Percentiles rank a stretch among this genome's conserved stretches.
phyloP scores from a whole-genome alignment of 1,140 invertebrate genomes.

The Drosophila aff. region DNA sequence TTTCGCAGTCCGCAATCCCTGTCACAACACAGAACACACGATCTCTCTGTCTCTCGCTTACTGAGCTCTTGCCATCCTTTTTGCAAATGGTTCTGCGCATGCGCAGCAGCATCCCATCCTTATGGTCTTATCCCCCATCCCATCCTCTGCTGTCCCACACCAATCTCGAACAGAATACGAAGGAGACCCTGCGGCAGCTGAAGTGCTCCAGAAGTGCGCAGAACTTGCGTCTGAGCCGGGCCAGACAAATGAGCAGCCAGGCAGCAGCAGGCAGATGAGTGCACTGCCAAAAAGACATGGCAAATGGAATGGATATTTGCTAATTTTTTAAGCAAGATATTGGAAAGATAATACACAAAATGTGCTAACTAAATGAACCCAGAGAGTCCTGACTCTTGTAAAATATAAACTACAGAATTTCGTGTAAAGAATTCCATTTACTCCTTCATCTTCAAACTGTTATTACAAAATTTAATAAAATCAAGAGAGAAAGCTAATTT shows the following conservation, averaged over 20 bases:
- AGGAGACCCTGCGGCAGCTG: constrained; percentile 66
- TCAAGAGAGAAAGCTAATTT: too few species aligned
- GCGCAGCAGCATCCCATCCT: constrained; percentile 41
- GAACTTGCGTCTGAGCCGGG: constrained; percentile 77
- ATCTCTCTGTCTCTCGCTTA: not conserved
- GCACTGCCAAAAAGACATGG: constrained; percentile 40
- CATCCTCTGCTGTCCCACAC: constrained; percentile 21
- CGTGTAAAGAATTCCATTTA: not conserved
- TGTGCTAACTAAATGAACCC: not conserved
- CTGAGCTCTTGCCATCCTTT: constrained; percentile 37
- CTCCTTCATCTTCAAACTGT: too few species aligned
- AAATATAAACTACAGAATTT: not conserved
- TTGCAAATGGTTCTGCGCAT: constrained; percentile 49
- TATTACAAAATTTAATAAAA: too few species aligned
- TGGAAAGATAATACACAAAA: too few species aligned
- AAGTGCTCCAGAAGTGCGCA: constrained; percentile 83
- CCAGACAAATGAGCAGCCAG: constrained; percentile 77
- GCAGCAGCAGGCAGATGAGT: constrained; percentile 39
- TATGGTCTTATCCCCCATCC: not conserved
- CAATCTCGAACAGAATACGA: constrained; percentile 31
- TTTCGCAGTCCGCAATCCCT: constrained; percentile 36
- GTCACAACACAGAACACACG: constrained; percentile 39
- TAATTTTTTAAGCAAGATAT: not conserved
- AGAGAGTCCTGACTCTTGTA: too few species aligned
- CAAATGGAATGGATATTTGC: not conserved